Conservation (phyloP, 2,797 vertebrate species). For the Gadopsis bispinosus region DNA sequence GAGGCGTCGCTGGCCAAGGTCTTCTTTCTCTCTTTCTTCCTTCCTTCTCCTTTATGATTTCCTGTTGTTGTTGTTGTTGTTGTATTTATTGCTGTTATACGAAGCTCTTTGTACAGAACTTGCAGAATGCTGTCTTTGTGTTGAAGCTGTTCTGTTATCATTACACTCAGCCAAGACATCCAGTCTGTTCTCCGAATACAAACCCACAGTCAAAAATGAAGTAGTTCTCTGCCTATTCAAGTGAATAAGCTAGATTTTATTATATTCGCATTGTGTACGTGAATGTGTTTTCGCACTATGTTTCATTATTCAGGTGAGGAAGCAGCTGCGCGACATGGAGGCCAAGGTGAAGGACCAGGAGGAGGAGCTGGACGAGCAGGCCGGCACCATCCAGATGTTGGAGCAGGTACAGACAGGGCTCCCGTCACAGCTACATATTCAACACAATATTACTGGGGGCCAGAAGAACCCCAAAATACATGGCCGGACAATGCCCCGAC, state of each 20-base stretch:
- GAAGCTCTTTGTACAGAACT: not conserved
- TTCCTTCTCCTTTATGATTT: not conserved
- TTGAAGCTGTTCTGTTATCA: not conserved
- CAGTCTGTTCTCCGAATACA: not conserved
- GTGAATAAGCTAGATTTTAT: not conserved
- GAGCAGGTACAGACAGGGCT: constrained; percentile 89
- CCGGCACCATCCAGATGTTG: constrained; percentile 96
- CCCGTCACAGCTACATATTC: not conserved
- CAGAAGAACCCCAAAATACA: not conserved
- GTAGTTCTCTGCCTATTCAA: not conserved
- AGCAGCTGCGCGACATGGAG: constrained; percentile 94
- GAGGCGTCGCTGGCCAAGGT: constrained; percentile 95
- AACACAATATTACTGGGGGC: not conserved
- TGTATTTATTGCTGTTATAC: no score
- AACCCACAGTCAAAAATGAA: not conserved
- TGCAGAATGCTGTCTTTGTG: no score
- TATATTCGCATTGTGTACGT: not conserved
- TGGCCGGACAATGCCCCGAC: no score
- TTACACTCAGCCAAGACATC: not conserved
- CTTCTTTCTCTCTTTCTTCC: not conserved
- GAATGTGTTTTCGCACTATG: not conserved
- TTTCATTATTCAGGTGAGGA: constrained; percentile 78
- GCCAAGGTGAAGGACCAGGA: constrained; percentile 98
- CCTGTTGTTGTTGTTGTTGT: not conserved
- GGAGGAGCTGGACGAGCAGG: constrained; percentile 98